Conservation (phyloP, 1,140 invertebrate genomes). For the Aphelenchoides avenae region DNA sequence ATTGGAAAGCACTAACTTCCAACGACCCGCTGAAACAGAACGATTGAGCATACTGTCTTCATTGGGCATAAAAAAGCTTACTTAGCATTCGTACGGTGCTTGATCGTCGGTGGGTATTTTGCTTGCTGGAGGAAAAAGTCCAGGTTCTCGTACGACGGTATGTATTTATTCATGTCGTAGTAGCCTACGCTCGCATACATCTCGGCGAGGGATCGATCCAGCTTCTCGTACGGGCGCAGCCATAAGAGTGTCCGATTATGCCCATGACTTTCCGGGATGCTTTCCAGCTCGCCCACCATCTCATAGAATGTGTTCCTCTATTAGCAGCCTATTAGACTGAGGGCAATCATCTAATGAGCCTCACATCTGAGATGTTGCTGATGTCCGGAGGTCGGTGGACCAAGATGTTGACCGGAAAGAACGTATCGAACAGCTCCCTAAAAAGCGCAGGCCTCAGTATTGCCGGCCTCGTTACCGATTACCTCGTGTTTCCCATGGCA, state of each 20-base stretch:
- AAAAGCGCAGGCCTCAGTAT: conserved; percentile 14
- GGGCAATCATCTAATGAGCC: too few species aligned
- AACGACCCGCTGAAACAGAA: not conserved
- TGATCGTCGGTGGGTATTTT: conserved; percentile 45
- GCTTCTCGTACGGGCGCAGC: conserved; percentile 46
- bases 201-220: conserved; percentile 32
- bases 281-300: conserved; percentile 52
- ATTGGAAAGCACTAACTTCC: conserved; percentile 43
- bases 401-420: conserved; percentile 54
- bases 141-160: conserved; percentile 39
- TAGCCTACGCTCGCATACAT: conserved; percentile 28
- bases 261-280: conserved; percentile 49
- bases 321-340: too few species aligned
- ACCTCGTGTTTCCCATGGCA: conserved; percentile 38
- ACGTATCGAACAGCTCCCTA: conserved; percentile 53
- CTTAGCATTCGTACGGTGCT: conserved; percentile 10
- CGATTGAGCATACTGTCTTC: too few species aligned
- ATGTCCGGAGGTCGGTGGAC: conserved; percentile 56
- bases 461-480: conserved; percentile 13
- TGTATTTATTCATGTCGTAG: conserved; percentile 22
- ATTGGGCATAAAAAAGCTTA: conserved; percentile 14
- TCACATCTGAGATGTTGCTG: conserved; percentile 35
- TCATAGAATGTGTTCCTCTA: conserved; percentile 41
- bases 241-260: conserved; percentile 51
- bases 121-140: conserved; percentile 46